Conservation (phyloP, 2,888 invertebrate species). For the Papilio elwesi region DNA sequence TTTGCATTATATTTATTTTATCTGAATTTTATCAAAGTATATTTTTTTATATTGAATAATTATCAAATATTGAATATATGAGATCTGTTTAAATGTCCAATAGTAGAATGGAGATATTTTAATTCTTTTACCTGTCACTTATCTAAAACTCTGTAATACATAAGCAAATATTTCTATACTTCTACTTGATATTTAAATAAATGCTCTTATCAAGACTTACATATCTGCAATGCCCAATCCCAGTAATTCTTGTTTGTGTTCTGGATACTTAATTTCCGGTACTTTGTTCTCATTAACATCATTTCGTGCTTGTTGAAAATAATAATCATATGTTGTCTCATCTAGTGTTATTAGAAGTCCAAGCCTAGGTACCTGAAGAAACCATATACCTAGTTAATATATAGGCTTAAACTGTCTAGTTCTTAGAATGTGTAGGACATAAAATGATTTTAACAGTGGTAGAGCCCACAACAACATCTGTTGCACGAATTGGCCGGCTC, state of each 20-base stretch:
- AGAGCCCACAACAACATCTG: too few species aligned
- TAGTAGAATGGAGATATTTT: too few species aligned
- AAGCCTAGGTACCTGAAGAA: constrained; percentile 82
- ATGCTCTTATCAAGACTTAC: constrained; percentile 70
- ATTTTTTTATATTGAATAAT: too few species aligned
- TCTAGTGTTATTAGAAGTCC: constrained; percentile 87
- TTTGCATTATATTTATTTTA: too few species aligned
- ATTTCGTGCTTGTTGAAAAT: constrained; percentile 92
- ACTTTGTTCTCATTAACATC: constrained; percentile 93
- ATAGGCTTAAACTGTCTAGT: too few species aligned
- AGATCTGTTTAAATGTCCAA: too few species aligned
- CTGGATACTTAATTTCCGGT: constrained; percentile 90
- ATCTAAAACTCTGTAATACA: not conserved
- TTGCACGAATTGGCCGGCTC: too few species aligned
- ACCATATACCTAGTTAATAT: too few species aligned
- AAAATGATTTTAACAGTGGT: too few species aligned
- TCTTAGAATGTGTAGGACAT: too few species aligned
- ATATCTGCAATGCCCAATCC: constrained; percentile 95
- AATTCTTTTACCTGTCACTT: not conserved
- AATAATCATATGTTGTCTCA: constrained; percentile 91
- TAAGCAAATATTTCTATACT: not conserved
- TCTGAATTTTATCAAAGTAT: too few species aligned
- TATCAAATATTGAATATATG: too few species aligned
- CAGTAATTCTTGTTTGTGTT: constrained; percentile 89
- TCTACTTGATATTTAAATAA: constrained; percentile 7